Evolutionary conservation across 2,888 invertebrate species (phyloP).

Genomic region (Ormyrus rosae): DNA sequence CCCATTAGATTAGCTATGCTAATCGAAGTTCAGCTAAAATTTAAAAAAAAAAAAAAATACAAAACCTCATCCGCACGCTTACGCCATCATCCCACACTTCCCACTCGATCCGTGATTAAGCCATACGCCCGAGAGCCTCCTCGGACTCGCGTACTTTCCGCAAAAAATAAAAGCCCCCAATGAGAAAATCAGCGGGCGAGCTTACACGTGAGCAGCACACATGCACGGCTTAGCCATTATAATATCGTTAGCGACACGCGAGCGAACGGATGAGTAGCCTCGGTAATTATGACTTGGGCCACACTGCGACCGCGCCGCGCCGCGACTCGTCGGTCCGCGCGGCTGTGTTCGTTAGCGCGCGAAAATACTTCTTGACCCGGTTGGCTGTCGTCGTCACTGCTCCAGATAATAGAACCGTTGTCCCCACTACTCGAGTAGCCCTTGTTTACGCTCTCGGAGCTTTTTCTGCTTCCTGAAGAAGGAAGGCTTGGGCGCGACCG

Average conservation of each 20-base stretch:
- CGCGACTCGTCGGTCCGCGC: background rate
- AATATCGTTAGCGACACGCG: constrained; percentile 14
- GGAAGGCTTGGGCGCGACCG: no score
- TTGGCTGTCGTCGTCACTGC: background rate
- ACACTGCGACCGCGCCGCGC: background rate
- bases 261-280: constrained; percentile 7
- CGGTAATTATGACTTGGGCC: constrained; percentile 17
- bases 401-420: background rate
- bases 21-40: no score
- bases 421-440: no score
- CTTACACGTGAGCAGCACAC: background rate
- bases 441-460: background rate
- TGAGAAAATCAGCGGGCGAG: no score
- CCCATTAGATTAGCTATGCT: no score
- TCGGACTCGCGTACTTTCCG: no score
- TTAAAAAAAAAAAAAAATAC: no score
- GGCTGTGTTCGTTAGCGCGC: constrained; percentile 4
- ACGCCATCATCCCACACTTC: no score
- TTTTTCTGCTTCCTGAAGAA: background rate
- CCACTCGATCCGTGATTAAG: no score
- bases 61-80: no score
- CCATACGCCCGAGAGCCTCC: no score
- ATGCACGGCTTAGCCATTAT: background rate
- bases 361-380: constrained; percentile 32
- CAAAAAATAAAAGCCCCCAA: no score